Evolutionary conservation across 1,140 invertebrate species (phyloP).

Genomic region (Drosophila sulfurigaster): DNA sequence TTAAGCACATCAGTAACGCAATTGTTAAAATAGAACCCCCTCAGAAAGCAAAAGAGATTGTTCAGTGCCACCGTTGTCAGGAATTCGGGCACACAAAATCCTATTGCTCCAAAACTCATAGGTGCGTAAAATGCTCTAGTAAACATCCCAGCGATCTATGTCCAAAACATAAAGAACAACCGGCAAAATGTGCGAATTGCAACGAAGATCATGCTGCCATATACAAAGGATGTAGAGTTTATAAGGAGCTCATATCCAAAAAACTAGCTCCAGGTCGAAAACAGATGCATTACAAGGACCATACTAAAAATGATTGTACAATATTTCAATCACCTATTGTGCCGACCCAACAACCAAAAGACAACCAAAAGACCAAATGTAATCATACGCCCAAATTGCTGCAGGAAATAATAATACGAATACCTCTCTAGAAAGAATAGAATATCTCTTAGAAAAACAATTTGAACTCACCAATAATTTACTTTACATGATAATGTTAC

Average conservation of each 20-base stretch:
- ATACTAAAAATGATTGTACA: constrained; percentile 5
- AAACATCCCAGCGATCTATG: constrained; percentile 67
- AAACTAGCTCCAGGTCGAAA: neutral
- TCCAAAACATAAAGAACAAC: constrained; percentile 38
- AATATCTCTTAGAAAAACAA: constrained; percentile 29
- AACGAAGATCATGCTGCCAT: constrained; percentile 66
- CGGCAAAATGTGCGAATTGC: constrained; percentile 77
- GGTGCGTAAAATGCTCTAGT: constrained; percentile 81
- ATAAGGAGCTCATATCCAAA: constrained; percentile 17
- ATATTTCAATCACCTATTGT: neutral
- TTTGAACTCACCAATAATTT: constrained; percentile 31
- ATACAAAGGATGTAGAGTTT: neutral
- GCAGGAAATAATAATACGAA: no score
- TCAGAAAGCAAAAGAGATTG: constrained; percentile 58
- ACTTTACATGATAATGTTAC: constrained; percentile 25
- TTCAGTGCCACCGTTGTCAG: constrained; percentile 81
- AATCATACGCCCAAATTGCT: no score
- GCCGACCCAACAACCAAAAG: constrained; percentile 8
- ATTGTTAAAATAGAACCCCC: constrained; percentile 48
- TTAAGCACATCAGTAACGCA: constrained; percentile 50
- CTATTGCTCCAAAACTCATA: constrained; percentile 62
- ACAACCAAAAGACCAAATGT: no score
- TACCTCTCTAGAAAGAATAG: no score
- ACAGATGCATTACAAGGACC: no score
- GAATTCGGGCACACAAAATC: constrained; percentile 80